Evolutionary conservation across 2,797 vertebrate species (phyloP), one percentile per base, ranked within the genome.

Genomic region (Helarctos malayanus): DNA sequence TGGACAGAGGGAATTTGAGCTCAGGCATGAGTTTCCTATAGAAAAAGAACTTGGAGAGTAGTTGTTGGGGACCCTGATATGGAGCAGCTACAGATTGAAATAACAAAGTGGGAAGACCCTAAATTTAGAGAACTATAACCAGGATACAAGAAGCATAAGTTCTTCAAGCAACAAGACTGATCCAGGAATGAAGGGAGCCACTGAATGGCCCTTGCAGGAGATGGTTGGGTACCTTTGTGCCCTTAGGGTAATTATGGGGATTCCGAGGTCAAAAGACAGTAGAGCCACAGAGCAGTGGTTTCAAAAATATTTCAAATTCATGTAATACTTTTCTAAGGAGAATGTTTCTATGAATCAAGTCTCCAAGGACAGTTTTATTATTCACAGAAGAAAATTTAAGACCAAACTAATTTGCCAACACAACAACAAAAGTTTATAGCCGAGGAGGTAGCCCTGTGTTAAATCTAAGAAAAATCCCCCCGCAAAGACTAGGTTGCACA

Each of bases 361-460:
- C 94, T 81, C 80, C 25, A 38, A 87, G 73, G 94, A 80, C 54
- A 95, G 71, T 54, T 95, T 96, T 92, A 96, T 76, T 87, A 95
- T 84, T 69, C 90, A 95, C 38, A 65, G 69, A 92, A 89, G 94
- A 95, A 95, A 95, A 76, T 81, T 57, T 95, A 92, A 95, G 84
- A 65, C 52, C 76, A 92, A 90, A 80, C 2, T 95, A 49, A 97
- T 94, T 96, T 96, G 80, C 76, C 92, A 95, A 78, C 16, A 90
- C 27, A 93, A 76, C 65, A 88, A 88, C 92, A 95, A 91, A 97
- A 83, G 80, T 90, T 97, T 96, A 92, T 92, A 92, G 75, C 59
- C 80, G 89, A 79, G 13, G 56, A 56, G 23, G 10, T 23, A 89
- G 35, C 27, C 18, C 8, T 41, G 2, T 15, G 23, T 93, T 94